Base-by-base conservation (phyloP, 2,888 invertebrate genomes). In the Merodon equestris region DNA sequence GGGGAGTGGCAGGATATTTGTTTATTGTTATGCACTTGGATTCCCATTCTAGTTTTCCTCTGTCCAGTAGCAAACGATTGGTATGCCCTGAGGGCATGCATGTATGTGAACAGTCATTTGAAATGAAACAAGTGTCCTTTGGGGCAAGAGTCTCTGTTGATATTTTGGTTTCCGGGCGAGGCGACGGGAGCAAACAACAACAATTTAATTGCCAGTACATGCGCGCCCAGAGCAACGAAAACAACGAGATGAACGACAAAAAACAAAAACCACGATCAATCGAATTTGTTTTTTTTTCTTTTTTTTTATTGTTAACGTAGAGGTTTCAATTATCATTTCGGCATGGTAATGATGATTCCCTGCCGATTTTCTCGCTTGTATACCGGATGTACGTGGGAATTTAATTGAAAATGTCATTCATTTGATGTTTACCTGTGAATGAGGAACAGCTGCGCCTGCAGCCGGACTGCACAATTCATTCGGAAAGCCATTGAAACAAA, bases 281-380 rank as follows among this genome's bases (percentile, higher is more conserved):
- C 50, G 61, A 63, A 63, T 42, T 51, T 15, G 44, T 63, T 66
- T 45, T 14, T 19, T 47, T 36, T 36, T 61, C 18, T 38, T 5
- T 27, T 27, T 2, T 27, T 27, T 27, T 27, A 4, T 27, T 27
- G 27, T 27, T 27, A 27, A 27, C 27, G 56, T 27, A 44, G 4
- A 53, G 60, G 57, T 72, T 77, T 67, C 72, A 76, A 77, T 72
- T 72, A 67, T 66, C 76, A 64, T 56, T 57, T 67, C 56, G 66
- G 38, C 51, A 45, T 66, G 57, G 61, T 67, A 73, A 67, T 73
- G 58, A 67, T 72, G 51, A 57, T 64, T 60, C 47, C 54, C 71
- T 42, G 17, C 14, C 15, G 18, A 54, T 54, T 47, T 74, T 58
- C 13, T 15, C 9, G 27, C 45, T 48, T 40, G 53, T 12, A 9